phyloP scores from a whole-genome alignment of 1,140 invertebrate species.

The Hycleus phaleratus region DNA sequence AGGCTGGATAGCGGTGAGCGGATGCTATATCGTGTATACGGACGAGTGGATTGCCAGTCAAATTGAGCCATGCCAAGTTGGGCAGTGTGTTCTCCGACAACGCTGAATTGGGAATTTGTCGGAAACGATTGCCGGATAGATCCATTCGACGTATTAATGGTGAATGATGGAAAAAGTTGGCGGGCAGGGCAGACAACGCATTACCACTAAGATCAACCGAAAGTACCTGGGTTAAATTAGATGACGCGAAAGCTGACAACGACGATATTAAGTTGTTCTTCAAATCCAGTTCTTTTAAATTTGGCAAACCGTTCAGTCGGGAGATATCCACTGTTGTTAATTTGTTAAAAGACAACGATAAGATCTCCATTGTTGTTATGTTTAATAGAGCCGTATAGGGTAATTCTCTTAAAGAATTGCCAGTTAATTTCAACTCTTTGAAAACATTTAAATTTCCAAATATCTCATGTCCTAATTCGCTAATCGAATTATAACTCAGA shows the following conservation, averaged over 20 bases:
- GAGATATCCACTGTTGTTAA: slow-evolving; percentile 66
- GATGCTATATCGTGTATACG: slow-evolving; percentile 60
- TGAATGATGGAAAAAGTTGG: slow-evolving; percentile 71
- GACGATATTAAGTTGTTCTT: slow-evolving; percentile 67
- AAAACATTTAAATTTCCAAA: slow-evolving; percentile 63
- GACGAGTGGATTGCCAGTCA: slow-evolving; percentile 73
- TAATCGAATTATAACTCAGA: slow-evolving; percentile 59
- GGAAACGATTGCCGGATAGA: slow-evolving; percentile 72
- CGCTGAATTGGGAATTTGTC: slow-evolving; percentile 70
- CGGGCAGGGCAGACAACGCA: slow-evolving; percentile 63
- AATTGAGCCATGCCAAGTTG: slow-evolving; percentile 63
- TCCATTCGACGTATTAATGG: slow-evolving; percentile 64
- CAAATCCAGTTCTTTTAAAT: slow-evolving; percentile 66
- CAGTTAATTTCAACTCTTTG: slow-evolving; percentile 63
- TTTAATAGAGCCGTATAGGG: slow-evolving; percentile 70
- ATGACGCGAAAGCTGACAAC: slow-evolving; percentile 66
- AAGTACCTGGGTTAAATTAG: slow-evolving; percentile 62
- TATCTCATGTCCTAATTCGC: slow-evolving; percentile 55
- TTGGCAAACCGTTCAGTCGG: slow-evolving; percentile 62
- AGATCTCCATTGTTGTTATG: slow-evolving; percentile 61
- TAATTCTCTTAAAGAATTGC: slow-evolving; percentile 64
- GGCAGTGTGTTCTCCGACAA: slow-evolving; percentile 67
- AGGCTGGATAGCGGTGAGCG: slow-evolving; percentile 55
- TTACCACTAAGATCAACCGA: slow-evolving; percentile 70
- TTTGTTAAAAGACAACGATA: slow-evolving; percentile 65